These are phyloP conservation scores for Neomonachus schauinslandi DNA, from an alignment of 2,113 vertebrate genomes.

Conservation along the genomic window DNA sequence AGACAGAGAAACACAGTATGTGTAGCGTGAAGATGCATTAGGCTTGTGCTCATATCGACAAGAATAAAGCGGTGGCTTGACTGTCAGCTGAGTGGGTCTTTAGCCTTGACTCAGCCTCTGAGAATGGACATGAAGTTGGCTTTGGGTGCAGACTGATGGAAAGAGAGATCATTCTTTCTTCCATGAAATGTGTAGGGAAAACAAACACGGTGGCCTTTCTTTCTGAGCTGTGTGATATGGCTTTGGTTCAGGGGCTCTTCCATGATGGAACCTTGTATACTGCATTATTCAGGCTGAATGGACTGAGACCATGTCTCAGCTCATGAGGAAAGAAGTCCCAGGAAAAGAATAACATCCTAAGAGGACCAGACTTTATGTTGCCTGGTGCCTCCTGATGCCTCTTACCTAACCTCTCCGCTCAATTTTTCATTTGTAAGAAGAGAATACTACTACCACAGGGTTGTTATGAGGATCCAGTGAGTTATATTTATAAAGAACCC, in stretches of 20 bases:
- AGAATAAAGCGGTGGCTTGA: neutral
- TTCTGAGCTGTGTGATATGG: neutral
- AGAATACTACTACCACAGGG: neutral
- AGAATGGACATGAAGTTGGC: neutral
- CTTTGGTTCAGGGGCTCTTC: neutral
- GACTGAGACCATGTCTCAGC: neutral
- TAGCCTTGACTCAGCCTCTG: neutral
- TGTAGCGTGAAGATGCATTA: neutral
- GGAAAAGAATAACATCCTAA: neutral
- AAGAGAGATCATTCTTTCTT: neutral
- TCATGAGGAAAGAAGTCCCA: slow-evolving; percentile 15
- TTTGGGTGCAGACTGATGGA: neutral
- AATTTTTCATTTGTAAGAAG: neutral
- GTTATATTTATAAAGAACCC: neutral
- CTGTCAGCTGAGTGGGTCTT: neutral
- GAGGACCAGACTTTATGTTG: neutral
- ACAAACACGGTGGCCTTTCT: neutral
- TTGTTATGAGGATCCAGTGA: neutral
- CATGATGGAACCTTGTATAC: neutral
- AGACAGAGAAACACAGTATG: neutral
- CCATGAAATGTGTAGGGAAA: neutral
- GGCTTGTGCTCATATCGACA: neutral
- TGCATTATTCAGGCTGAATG: neutral
- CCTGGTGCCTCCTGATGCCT: neutral
- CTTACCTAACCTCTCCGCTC: neutral